Percentiles rank a stretch among this genome's conserved stretches.
phyloP scores from a whole-genome alignment of 2,113 vertebrate genomes.

The Solea senegalensis region DNA sequence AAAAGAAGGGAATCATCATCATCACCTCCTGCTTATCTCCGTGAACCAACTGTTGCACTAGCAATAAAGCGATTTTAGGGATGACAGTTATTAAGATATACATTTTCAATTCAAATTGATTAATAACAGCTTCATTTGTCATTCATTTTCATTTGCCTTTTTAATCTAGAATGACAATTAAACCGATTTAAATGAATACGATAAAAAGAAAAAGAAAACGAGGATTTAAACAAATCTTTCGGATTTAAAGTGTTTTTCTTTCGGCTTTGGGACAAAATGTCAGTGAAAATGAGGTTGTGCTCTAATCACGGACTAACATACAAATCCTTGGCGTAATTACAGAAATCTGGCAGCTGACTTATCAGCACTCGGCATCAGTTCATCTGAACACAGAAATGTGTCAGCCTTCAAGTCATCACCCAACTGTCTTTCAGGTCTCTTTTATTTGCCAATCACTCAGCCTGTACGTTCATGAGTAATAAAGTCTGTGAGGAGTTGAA shows the following conservation, averaged over 20 bases:
- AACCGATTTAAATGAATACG: background rate
- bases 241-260: background rate
- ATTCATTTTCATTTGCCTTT: constrained; percentile 3
- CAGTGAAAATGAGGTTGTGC: constrained; percentile 5
- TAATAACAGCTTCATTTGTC: constrained; percentile 9
- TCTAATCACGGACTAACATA: constrained; percentile 4
- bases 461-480: background rate
- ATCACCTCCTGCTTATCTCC: too few relatives aligned
- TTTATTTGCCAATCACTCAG: constrained; percentile 34
- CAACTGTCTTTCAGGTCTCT: constrained; percentile 11
- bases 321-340: constrained; percentile 19
- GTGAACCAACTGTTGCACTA: too few relatives aligned
- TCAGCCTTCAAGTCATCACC: constrained; percentile 21
- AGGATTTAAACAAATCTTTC: background rate
- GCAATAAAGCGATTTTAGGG: background rate
- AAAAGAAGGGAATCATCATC: too few relatives aligned
- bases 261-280: constrained; percentile 15
- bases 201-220: background rate
- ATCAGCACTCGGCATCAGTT: constrained; percentile 21
- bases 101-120: constrained; percentile 28
- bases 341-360: constrained; percentile 29
- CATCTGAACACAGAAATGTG: constrained; percentile 14
- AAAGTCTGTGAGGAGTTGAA: constrained; percentile 12
- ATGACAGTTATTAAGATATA: constrained; percentile 1
- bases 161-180: background rate